Conservation (phyloP, 1,140 invertebrate genomes). For the Yoshiicerus persimilis region DNA sequence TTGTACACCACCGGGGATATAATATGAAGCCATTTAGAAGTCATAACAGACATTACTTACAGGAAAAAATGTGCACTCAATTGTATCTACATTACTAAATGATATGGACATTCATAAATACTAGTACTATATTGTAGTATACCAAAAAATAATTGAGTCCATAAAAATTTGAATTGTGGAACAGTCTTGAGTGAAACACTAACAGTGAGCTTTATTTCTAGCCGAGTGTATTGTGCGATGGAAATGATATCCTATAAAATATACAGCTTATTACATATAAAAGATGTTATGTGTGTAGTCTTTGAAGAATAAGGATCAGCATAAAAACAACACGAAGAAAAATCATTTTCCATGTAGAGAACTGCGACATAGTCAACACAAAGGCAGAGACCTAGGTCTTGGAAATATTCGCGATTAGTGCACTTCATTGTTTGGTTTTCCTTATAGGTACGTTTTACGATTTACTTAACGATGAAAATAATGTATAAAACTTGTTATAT, state of each 20-base stretch:
- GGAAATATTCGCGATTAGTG: background rate
- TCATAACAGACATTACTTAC: conserved; percentile 4
- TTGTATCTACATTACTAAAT: background rate
- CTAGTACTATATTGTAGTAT: too few relatives aligned
- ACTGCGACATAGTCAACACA: background rate
- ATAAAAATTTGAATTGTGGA: background rate
- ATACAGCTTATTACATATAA: background rate
- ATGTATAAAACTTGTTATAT: background rate
- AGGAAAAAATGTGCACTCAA: background rate
- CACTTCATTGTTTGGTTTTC: background rate
- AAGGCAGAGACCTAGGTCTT: background rate
- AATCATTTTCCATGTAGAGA: background rate
- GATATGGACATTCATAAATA: background rate
- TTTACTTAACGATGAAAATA: background rate
- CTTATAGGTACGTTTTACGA: background rate
- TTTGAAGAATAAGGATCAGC: background rate
- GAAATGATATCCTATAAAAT: conserved; percentile 7
- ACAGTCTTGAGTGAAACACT: background rate
- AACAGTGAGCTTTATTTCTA: background rate
- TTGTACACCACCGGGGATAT: background rate
- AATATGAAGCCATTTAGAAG: background rate
- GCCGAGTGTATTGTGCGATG: background rate
- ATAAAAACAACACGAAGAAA: background rate
- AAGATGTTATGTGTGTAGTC: background rate
- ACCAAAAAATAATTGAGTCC: background rate